These are phyloP conservation scores for Syngnathus scovelli DNA, from an alignment of 2,113 vertebrate genomes.

Conservation along the genomic window DNA sequence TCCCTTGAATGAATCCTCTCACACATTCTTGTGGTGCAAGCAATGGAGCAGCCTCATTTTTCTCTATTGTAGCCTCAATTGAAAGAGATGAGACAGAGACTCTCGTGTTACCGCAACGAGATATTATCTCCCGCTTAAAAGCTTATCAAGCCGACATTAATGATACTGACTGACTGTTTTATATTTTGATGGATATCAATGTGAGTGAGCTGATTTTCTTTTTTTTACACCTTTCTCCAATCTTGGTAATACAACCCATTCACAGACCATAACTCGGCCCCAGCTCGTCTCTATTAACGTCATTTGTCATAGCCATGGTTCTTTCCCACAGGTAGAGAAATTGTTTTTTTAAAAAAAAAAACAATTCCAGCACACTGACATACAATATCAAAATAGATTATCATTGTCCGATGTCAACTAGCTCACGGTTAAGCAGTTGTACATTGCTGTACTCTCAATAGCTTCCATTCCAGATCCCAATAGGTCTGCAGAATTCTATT, in stretches of 20 bases:
- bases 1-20: conserved; percentile 39
- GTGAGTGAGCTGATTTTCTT: conserved; percentile 56
- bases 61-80: conserved; percentile 29
- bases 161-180: conserved; percentile 63
- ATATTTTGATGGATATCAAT: conserved; percentile 68
- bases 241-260: conserved; percentile 59
- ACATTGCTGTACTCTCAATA: conserved; percentile 28
- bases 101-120: conserved; percentile 51
- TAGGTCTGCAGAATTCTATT: conserved; percentile 8
- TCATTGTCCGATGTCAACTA: conserved; percentile 48
- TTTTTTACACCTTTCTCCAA: conserved; percentile 52
- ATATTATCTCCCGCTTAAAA: conserved; percentile 61
- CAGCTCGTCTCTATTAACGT: conserved; percentile 31
- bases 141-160: conserved; percentile 61
- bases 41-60: conserved; percentile 22
- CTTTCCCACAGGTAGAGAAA: conserved; percentile 55
- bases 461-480: conserved; percentile 20
- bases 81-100: conserved; percentile 44
- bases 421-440: conserved; percentile 45
- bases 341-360: conserved; percentile 24
- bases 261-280: conserved; percentile 33
- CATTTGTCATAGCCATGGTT: conserved; percentile 62
- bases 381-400: conserved; percentile 61
- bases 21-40: neutral
- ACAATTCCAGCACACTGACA: conserved; percentile 55